Base-by-base conservation (phyloP, 2,113 vertebrate genomes). In the Pachycephala philippinensis region DNA sequence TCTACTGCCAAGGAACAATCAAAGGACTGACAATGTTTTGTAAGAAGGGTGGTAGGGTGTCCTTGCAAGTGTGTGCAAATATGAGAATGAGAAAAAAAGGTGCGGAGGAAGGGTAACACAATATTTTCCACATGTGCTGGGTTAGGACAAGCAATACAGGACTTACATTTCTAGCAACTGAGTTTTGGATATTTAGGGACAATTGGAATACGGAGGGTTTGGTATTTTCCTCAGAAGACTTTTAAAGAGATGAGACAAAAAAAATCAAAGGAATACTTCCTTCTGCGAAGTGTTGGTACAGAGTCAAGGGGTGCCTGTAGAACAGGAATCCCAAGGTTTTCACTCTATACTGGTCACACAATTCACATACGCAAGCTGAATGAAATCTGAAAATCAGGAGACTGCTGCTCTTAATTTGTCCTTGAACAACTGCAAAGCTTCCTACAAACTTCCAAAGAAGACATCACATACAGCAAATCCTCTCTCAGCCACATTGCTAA, bases 341-440 rank as follows among this genome's bases (percentile, higher is more conserved):
- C 13, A 15, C 17, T 37, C 15, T 37, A 6, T 17, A 42, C 5
- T 15, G 26, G 31, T 54, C 42, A 72, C 0, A 0, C 3, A 65
- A 64, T 75, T 81, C 13, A 39, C 2, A 18, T 49, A 50, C 3
- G 5, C 3, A 2, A 85, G 28, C 23, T 22, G 20, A 14, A 72
- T 9, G 49, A 30, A 50, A 83, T 49, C 26, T 24, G 39, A 76
- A 83, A 78, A 79, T 44, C 11, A 37, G 40, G 39, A 54, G 19
- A 35, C 13, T 54, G 16, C 23, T 71, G 16, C 56, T 64, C 16
- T 53, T 79, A 56, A 20, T 39, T 22, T 7, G 6, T 33, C 37
- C 15, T 63, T 57, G 31, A 71, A 63, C 10, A 69, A 61, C 17
- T 26, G 21, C 15, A 74, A 61, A 70, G 2, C 9, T 81, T 74